Base-by-base conservation (phyloP, 2,113 vertebrate genomes). In the Pseudopodoces humilis region DNA sequence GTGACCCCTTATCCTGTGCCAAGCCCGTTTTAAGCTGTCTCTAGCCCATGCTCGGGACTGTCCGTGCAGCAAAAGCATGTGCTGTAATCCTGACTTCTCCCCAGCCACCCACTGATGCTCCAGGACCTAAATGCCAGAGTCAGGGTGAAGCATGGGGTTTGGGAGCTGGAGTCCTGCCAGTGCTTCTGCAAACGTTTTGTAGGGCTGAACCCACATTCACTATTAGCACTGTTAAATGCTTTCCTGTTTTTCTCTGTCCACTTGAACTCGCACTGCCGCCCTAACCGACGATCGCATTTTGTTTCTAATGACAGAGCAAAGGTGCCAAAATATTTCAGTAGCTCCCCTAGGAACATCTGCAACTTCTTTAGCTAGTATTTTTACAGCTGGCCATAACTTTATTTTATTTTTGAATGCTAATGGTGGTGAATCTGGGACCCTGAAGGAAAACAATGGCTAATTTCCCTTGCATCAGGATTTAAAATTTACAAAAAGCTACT, bases 271-370 rank as follows among this genome's bases (percentile, higher is more conserved):
- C 39, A 25, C 47, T 78, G 80, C 88, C 94, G 81, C 79, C 58
- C 64, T 82, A 92, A 84, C 64, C 0, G 2, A 81, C 43, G 27
- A 81, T 69, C 13, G 0, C 81, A 39, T 90, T 96, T 91, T 96
- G 81, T 47, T 91, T 95, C 87, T 93, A 95, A 96, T 83, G 91
- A 92, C 65, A 87, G 75, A 92, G 83, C 35, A 85, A 96, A 96
- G 60, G 83, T 96, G 93, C 88, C 96, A 97, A 95, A 95, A 94
- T 94, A 95, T 95, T 94, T 94, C 95, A 95, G 95, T 95, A 95
- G 95, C 92, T 95, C 93, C 92, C 94, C 47, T 37, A 63, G 88
- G 94, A 96, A 95, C 86, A 97, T 96, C 93, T 96, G 90, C 92
- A 95, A 92, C 69, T 96, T 93, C 92, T 97, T 94, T 91, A 91